A percentile compares a stretch with the other conserved stretches of the same genome.
Conservation (phyloP, 2,888 invertebrate genomes). For the Acanthopleura granulata region DNA sequence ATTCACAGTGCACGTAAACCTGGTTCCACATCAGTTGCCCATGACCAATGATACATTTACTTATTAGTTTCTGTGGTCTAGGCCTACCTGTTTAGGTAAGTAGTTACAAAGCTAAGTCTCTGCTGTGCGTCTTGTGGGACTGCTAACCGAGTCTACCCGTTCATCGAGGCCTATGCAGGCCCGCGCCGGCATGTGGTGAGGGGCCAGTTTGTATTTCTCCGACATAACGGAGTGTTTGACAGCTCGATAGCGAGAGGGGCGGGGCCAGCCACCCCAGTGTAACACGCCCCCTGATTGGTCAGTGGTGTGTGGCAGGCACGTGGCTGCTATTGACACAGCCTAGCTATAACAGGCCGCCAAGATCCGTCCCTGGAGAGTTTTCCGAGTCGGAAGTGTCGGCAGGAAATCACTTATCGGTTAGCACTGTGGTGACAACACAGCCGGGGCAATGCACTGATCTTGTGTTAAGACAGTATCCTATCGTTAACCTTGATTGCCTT, state of each 20-base stretch:
- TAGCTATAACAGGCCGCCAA: neutral
- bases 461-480: no score
- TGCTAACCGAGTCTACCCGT: neutral
- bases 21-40: no score
- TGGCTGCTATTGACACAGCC: slow-evolving; percentile 6
- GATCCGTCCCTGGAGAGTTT: neutral
- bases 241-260: neutral
- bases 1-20: no score
- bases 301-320: neutral
- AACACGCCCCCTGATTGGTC: slow-evolving; percentile 15
- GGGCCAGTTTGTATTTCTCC: neutral
- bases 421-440: neutral
- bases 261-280: neutral
- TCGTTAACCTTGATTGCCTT: no score
- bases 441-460: neutral
- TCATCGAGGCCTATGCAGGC: neutral
- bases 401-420: neutral
- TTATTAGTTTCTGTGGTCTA: no score
- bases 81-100: no score
- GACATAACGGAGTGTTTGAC: slow-evolving; percentile 1
- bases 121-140: neutral
- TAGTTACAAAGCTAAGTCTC: no score
- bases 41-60: no score
- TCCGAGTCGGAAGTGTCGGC: neutral
- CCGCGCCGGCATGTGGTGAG: neutral